Conservation (phyloP, 2,797 vertebrate species). For the Arrhamphus sclerolepis region DNA sequence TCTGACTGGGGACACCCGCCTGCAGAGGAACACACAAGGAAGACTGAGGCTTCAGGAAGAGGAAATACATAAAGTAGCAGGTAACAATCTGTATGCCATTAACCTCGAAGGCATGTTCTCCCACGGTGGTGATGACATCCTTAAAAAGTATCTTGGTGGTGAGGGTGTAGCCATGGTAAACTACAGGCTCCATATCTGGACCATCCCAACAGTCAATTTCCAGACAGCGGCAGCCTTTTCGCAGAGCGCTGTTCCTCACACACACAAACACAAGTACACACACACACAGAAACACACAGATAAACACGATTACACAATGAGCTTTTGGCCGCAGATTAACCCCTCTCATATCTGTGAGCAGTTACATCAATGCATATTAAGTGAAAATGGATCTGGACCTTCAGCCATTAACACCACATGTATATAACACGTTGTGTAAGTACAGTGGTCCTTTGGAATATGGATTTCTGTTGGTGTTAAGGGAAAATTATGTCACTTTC, state of each 20-base stretch:
- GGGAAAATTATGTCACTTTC: conserved; percentile 7
- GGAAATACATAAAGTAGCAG: conserved; percentile 4
- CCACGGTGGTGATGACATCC: conserved; percentile 84
- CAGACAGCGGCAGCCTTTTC: conserved; percentile 89
- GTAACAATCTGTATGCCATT: not conserved
- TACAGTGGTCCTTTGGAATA: not conserved
- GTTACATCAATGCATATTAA: not conserved
- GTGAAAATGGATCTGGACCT: too few relatives aligned
- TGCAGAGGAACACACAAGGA: conserved; percentile 18
- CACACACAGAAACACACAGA: conserved; percentile 1
- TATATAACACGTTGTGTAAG: too few relatives aligned
- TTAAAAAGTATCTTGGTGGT: conserved; percentile 88
- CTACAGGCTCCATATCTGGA: conserved; percentile 81
- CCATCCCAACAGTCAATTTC: conserved; percentile 94
- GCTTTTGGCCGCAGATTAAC: conserved; percentile 1
- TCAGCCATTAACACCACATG: too few relatives aligned
- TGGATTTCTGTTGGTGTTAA: conserved; percentile 1
- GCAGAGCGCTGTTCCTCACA: conserved; percentile 80
- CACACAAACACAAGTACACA: conserved; percentile 5
- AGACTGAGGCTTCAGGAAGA: not conserved
- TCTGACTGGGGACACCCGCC: conserved; percentile 22
- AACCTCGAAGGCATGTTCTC: conserved; percentile 87
- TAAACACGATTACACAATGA: conserved; percentile 7
- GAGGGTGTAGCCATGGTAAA: conserved; percentile 89
- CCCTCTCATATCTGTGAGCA: not conserved